Percentiles rank a stretch among this genome's conserved stretches.
Evolutionary conservation across 2,888 invertebrate genomes (phyloP).

Genomic region (Campaea margaritaria): DNA sequence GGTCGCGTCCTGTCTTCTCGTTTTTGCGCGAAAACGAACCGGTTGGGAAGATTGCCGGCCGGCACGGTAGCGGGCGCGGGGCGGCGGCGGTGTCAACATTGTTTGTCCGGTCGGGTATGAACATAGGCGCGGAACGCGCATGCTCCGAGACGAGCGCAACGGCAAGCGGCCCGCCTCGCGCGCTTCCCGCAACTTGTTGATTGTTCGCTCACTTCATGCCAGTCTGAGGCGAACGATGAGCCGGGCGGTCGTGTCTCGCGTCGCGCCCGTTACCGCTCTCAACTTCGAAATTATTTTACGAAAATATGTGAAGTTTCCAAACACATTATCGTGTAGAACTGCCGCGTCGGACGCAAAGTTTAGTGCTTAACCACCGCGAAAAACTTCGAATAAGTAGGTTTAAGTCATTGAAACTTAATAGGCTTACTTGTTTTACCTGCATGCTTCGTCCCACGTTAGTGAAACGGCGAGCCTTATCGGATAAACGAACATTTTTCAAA

Average conservation of each 20-base stretch:
- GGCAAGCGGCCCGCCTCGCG: conserved; percentile 63
- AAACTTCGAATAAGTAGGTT: conserved; percentile 71
- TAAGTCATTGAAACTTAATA: conserved; percentile 80
- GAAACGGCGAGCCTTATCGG: conserved; percentile 80
- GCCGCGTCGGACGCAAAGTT: conserved; percentile 58
- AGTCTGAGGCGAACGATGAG: conserved; percentile 80
- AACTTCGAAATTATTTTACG: conserved; percentile 82
- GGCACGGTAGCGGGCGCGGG: conserved; percentile 42
- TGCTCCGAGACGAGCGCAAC: conserved; percentile 71
- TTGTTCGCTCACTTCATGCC: conserved; percentile 81
- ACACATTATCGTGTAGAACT: conserved; percentile 67
- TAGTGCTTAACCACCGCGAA: conserved; percentile 68
- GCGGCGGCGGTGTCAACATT: conserved; percentile 60
- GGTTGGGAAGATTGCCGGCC: conserved; percentile 64
- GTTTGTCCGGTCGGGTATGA: conserved; percentile 67
- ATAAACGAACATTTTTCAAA: conserved; percentile 84
- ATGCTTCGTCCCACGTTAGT: conserved; percentile 79
- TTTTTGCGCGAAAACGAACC: conserved; percentile 83
- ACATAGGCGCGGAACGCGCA: conserved; percentile 75
- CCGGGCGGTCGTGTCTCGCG: conserved; percentile 71
- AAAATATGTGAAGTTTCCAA: conserved; percentile 82
- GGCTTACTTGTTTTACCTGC: conserved; percentile 82
- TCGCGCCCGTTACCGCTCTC: conserved; percentile 63
- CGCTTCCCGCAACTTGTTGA: conserved; percentile 80
- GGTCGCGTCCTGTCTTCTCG: conserved; percentile 61